Conservation (phyloP, 2,113 vertebrate genomes). For the Sapayoa aenigma region DNA sequence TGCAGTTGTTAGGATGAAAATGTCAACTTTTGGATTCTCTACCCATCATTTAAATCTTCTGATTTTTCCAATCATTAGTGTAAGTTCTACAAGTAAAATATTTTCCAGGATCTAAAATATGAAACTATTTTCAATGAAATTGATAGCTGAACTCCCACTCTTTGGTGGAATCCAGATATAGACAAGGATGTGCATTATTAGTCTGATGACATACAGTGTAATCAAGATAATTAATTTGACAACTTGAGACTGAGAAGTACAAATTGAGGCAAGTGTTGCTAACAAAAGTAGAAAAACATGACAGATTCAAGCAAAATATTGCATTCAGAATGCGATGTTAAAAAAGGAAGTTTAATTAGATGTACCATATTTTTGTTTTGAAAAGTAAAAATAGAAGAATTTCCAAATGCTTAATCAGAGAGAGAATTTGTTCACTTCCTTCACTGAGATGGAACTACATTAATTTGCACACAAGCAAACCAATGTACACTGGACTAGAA, state of each 20-base stretch:
- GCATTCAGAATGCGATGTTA: background rate
- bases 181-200: background rate
- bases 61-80: background rate
- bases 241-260: background rate
- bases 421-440: background rate
- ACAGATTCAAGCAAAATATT: constrained; percentile 18
- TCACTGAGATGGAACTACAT: background rate
- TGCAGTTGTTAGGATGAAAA: background rate
- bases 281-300: background rate
- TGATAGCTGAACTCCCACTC: background rate
- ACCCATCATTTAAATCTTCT: background rate
- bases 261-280: background rate
- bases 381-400: background rate
- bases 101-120: background rate
- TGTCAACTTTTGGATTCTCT: background rate
- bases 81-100: background rate
- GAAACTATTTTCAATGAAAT: background rate
- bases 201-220: background rate
- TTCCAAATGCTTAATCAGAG: background rate
- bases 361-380: background rate
- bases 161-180: background rate
- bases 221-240: constrained; percentile 47
- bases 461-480: background rate
- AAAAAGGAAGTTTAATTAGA: background rate
- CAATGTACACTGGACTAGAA: background rate